Evolutionary conservation across 2,797 vertebrate species (phyloP).

Genomic region (Clarias pachynema): DNA sequence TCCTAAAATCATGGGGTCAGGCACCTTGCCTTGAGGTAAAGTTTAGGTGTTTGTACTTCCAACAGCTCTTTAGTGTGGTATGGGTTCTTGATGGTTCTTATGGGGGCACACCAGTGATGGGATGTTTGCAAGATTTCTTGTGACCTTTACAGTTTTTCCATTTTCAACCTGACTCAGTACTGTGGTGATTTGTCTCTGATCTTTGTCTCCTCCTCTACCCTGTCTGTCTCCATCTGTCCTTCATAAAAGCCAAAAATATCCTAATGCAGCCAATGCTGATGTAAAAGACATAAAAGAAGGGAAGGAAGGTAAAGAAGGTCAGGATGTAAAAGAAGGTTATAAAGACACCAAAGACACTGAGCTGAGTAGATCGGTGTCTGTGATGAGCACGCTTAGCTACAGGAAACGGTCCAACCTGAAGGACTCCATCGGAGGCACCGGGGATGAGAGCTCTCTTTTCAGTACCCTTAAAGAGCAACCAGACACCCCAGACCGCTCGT

Average conservation of each 20-base stretch:
- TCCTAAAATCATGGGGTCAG: neutral
- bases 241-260: conserved; percentile 45
- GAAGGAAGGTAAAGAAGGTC: conserved; percentile 60
- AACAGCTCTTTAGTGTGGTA: neutral
- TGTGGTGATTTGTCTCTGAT: conserved; percentile 9
- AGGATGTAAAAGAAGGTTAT: conserved; percentile 65
- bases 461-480: conserved; percentile 84
- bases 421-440: conserved; percentile 88
- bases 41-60: neutral
- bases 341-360: conserved; percentile 82
- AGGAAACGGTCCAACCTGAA: conserved; percentile 89
- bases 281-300: conserved; percentile 73
- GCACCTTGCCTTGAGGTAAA: conserved; percentile 7
- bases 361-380: conserved; percentile 82
- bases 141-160: neutral
- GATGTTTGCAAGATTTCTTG: conserved; percentile 1
- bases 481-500: conserved; percentile 76
- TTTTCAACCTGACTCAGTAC: neutral
- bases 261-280: conserved; percentile 73
- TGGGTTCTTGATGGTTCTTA: conserved; percentile 6
- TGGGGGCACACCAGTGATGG: neutral
- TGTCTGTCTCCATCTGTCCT: conserved; percentile 10
- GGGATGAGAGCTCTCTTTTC: conserved; percentile 88
- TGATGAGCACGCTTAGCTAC: conserved; percentile 94
- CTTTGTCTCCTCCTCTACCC: conserved; percentile 3